phyloP scores from a whole-genome alignment of 2,113 vertebrate genomes.

The Microcebus griseorufus region DNA sequence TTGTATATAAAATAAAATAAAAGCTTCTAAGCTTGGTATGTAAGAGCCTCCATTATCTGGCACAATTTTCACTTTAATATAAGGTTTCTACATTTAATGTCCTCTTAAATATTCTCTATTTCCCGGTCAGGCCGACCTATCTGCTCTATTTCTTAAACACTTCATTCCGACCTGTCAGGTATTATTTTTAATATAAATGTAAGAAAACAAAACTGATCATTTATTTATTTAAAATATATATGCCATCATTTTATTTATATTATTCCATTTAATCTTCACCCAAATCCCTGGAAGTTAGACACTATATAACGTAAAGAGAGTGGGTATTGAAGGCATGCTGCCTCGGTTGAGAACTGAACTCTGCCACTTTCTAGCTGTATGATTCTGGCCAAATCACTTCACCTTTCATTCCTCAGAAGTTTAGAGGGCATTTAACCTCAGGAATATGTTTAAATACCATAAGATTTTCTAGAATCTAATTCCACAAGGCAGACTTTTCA shows the following conservation, averaged over 20 bases:
- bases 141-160: neutral
- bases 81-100: neutral
- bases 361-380: neutral
- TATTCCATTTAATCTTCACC: neutral
- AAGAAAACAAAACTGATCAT: neutral
- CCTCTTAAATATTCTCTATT: neutral
- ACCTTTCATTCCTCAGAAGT: neutral
- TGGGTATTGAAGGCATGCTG: rapidly evolving
- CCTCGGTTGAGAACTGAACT: neutral
- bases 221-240: neutral
- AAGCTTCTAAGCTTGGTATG: neutral
- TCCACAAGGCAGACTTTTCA: neutral
- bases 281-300: neutral
- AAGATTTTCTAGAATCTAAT: neutral
- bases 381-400: neutral
- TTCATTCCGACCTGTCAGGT: neutral
- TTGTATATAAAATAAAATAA: neutral
- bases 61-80: neutral
- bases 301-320: neutral
- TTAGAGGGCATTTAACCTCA: neutral
- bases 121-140: neutral
- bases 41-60: neutral
- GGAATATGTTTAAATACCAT: neutral
- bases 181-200: neutral
- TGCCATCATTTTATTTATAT: neutral